Evolutionary conservation across 2,113 vertebrate genomes (phyloP), one percentile per base, ranked within the genome.

Genomic region (Melanostigma gelatinosum): DNA sequence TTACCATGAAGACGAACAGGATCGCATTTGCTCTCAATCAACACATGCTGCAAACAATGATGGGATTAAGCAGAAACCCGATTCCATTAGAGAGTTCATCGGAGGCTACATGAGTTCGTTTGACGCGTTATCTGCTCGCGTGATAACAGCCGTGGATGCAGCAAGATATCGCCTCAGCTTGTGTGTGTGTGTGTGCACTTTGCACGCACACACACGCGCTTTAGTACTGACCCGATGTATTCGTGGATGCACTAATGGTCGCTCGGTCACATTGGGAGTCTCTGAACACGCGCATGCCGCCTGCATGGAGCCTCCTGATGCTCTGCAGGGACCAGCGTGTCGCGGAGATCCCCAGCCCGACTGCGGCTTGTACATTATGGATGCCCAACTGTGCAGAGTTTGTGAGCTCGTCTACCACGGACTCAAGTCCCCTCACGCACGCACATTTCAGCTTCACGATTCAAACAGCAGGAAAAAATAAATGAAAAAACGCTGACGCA

Each of bases 321-420:
- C 75, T 38, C n/a, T 34, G 64, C 68, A 12, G 55, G 42, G 52
- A 71, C 20, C 55, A 54, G 79, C 69, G 44, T 63, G 34, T 27
- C 8, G 58, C 54, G 68, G 64, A 63, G 40, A 48, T 12, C 27
- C 77, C 61, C 77, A 54, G 82, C 72, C 72, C 16, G 76, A 86
- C 87, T 88, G 88, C 85, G 38, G 67, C 64, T 81, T 22, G 80
- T 93, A 44, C 88, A 92, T 93, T 90, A 94, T 93, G 84, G 82
- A 94, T 85, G 85, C 60, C 60, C 62, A 82, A 78, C 78, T 84
- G 72, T 80, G 66, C 63, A 0, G 84, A 88, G 83, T 86, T 87
- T 32, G 80, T 18, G 82, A 32, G 84, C 85, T 91, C 83, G 82
- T 79, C 83, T 77, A 70, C 89, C 83, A 71, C 72, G 64, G 29